Evolutionary conservation across 2,888 invertebrate species (phyloP), one percentile per base, ranked within the genome.

Genomic region (Polyommatus iphigenia): DNA sequence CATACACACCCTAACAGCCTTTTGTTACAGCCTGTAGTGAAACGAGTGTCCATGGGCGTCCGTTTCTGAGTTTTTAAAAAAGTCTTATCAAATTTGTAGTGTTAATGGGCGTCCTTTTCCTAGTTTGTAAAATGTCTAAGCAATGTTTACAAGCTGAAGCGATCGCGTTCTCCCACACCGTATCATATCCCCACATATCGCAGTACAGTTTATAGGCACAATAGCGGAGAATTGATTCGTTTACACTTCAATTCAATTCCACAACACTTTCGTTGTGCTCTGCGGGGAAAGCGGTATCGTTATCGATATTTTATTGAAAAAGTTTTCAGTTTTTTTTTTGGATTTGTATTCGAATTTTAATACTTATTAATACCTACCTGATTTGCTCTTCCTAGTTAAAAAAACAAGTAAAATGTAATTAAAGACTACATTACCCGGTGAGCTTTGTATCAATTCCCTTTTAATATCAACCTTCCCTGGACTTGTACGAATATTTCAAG

Each of bases 171-270:
- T 20, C 24, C 20, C 13, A 3, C 73, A 46, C 10, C 29, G 54
- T 75, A 29, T 75, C 24, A 15, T 24, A 54, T 29, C 50, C 50
- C 75, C 24, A 29, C 75, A 15, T 75, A 75, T 85, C 83, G 84
- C 85, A 85, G 85, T 83, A 80, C 79, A 75, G 50, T 73, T 73
- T 78, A 81, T 77, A 72, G 59, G 72, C 82, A 82, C 80, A 80
- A 79, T 80, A 79, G 79, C 78, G 77, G 79, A 77, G 78, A 81
- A 79, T 78, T 80, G 79, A 77, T 81, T 80, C 78, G 81, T 82
- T 80, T 79, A 81, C 81, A 81, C 79, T 83, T 80, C 77, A 79
- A 82, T 81, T 82, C 83, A 82, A 82, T 83, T 82, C 79, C 76
- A 79, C 81, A 81, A 79, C 80, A 81, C 79, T 78, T 78, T 78